Evolutionary conservation across 2,113 vertebrate species (phyloP).

Genomic region (Lepus americanus): DNA sequence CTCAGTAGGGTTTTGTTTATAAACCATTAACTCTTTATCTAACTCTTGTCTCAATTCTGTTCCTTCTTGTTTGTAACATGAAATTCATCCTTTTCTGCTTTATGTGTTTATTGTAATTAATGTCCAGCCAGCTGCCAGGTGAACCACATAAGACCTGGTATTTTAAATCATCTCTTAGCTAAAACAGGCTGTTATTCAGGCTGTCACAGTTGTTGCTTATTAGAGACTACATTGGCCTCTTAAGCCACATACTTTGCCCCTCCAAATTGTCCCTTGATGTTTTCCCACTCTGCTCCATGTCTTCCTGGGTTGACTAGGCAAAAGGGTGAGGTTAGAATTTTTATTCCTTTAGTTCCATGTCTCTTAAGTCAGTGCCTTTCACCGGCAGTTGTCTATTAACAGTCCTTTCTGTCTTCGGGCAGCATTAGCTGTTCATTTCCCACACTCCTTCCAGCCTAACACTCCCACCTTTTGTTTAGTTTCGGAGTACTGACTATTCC

Average conservation of each 20-base stretch:
- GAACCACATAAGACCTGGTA: background rate
- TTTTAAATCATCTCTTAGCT: background rate
- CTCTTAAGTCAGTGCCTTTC: background rate
- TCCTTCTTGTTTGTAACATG: background rate
- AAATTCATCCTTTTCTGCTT: conserved; percentile 7
- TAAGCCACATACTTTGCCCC: background rate
- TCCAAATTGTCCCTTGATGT: background rate
- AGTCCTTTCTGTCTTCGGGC: background rate
- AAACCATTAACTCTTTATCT: background rate
- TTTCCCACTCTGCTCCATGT: background rate
- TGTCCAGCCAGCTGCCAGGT: background rate
- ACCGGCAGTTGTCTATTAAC: background rate
- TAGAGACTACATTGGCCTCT: background rate
- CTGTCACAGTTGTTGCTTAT: background rate
- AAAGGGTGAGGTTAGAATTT: background rate
- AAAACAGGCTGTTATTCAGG: background rate
- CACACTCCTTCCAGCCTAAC: background rate
- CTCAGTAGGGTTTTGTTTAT: background rate
- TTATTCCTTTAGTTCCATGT: background rate
- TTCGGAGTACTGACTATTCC: background rate
- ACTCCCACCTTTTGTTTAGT: background rate
- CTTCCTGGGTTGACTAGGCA: background rate
- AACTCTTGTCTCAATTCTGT: background rate
- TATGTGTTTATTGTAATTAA: background rate
- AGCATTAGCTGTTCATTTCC: background rate